A percentile compares a stretch with the other conserved stretches of the same genome.
phyloP scores from a whole-genome alignment of 2,113 vertebrate genomes.

The Bujurquina vittata region DNA sequence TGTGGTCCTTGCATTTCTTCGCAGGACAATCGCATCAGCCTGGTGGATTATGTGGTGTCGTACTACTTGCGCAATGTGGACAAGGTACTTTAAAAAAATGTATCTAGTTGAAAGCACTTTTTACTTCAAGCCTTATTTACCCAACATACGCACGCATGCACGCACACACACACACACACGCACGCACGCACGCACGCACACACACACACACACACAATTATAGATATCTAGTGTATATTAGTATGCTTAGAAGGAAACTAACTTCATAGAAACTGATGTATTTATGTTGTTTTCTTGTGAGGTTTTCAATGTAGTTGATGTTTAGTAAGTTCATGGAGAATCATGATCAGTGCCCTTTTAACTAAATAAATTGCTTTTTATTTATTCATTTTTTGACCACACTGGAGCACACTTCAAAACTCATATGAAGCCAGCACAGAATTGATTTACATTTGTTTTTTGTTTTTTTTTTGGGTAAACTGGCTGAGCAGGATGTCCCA shows the following conservation, averaged over 20 bases:
- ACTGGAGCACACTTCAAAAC: too few relatives aligned
- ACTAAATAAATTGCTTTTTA: too few relatives aligned
- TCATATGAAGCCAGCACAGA: too few relatives aligned
- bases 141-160: too few relatives aligned
- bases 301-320: not conserved
- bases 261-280: not conserved
- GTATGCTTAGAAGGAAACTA: not conserved
- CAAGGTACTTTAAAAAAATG: conserved; percentile 79
- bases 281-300: not conserved
- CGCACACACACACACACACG: not conserved
- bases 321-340: not conserved
- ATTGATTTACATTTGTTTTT: too few relatives aligned
- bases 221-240: not conserved
- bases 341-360: not conserved
- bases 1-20: not conserved
- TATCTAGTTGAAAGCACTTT: not conserved
- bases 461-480: not conserved
- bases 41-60: conserved; percentile 93
- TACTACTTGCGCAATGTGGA: conserved; percentile 92
- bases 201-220: too few relatives aligned
- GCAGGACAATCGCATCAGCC: conserved; percentile 89
- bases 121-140: too few relatives aligned
- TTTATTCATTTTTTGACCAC: too few relatives aligned
- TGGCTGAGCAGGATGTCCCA: not conserved
- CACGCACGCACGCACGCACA: too few relatives aligned